Base-by-base conservation (phyloP, 2,113 vertebrate species). In the Neoarius graeffei region DNA sequence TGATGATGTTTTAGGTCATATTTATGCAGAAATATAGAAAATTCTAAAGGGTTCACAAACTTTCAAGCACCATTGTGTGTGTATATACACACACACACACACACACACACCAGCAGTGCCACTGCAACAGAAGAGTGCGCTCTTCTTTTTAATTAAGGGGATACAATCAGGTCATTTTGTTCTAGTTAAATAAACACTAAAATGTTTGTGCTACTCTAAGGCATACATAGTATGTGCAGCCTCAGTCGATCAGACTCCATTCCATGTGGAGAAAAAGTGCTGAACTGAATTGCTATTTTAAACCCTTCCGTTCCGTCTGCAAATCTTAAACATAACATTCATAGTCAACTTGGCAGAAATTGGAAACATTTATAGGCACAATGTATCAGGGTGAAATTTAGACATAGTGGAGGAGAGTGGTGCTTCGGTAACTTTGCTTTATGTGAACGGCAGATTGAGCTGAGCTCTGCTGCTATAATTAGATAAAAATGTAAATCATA, bases 261-360 rank as follows among this genome's bases (percentile, higher is more conserved):
- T 67, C 4, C 25, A 19, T 19, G 19, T 13, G n/a, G 62, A 67
- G 62, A 83, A 83, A 84, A 67, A 84, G 62, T 84, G 62, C 62
- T 83, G 82, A 83, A 84, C 82, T 52, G 42, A 27, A 23, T 64
- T 50, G 81, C 81, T 67, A 83, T 83, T 83, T 83, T 66, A 67
- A 83, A 83, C 11, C 25, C 35, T 52, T 67, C 11, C 4, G 25
- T 27, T 67, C 48, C 1, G 67, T 83, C 25, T 67, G 62, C 42
- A 67, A 67, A n/a, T 4, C 27, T 82, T 60, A 62, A 60, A 25
- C 30, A 62, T 42, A 42, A 50, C 62, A 52, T 67, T 54, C n/a
- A 15, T 67, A 17, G 82, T 27, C 48, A 84, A 19, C 35, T 54
- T 67, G 52, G 23, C 56, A 62, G 30, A 42, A 82, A 62, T 23